phyloP scores from a whole-genome alignment of 2,888 invertebrate genomes.

The Ochropleura plecta region DNA sequence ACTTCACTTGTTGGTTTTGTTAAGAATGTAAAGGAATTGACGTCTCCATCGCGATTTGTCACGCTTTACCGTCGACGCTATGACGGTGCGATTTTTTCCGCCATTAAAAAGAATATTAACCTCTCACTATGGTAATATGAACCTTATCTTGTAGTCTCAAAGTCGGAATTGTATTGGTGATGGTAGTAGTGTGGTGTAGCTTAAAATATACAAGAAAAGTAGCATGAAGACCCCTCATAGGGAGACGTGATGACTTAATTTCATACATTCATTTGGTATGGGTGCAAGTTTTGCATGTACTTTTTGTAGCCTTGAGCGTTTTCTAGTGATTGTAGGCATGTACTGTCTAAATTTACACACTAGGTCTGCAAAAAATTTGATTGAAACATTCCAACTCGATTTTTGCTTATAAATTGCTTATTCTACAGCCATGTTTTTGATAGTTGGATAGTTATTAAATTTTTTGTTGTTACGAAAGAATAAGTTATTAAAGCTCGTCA shows the following conservation, averaged over 20 bases:
- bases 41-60: constrained; percentile 87
- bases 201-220: constrained; percentile 76
- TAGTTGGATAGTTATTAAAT: constrained; percentile 48
- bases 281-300: constrained; percentile 77
- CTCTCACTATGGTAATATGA: constrained; percentile 26
- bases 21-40: constrained; percentile 85
- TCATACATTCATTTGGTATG: constrained; percentile 81
- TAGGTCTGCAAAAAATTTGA: constrained; percentile 50
- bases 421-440: constrained; percentile 49
- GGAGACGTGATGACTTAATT: constrained; percentile 86
- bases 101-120: constrained; percentile 71
- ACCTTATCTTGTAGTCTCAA: constrained; percentile 33
- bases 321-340: constrained; percentile 47
- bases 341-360: constrained; percentile 33
- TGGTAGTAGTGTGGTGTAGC: constrained; percentile 48
- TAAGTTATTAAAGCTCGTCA: constrained; percentile 33
- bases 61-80: constrained; percentile 82
- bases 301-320: constrained; percentile 58
- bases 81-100: constrained; percentile 87
- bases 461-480: constrained; percentile 47
- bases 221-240: constrained; percentile 81
- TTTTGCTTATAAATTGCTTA: constrained; percentile 54
- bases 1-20: constrained; percentile 88
- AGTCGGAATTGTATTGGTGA: constrained; percentile 50
- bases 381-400: constrained; percentile 49